phyloP scores from a whole-genome alignment of 2,113 vertebrate genomes.

The Oceanodroma tethys region DNA sequence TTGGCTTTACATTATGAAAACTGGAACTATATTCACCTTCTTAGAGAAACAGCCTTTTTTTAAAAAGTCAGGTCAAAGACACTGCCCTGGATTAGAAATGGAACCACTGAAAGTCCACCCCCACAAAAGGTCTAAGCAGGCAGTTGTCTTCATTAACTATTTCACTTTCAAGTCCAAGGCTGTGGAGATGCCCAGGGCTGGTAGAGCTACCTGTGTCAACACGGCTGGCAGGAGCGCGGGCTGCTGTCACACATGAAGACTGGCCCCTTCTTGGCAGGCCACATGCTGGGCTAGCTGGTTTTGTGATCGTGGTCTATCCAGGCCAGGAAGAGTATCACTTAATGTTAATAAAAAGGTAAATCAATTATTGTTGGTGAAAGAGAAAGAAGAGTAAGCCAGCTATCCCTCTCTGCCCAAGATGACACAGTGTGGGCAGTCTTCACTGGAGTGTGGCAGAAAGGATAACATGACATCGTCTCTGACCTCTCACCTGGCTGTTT shows the following conservation, averaged over 20 bases:
- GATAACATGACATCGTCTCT: rapidly evolving
- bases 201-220: not conserved
- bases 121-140: not conserved
- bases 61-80: not conserved
- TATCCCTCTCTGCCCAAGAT: not conserved
- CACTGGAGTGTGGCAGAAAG: not conserved
- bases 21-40: not conserved
- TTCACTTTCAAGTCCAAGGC: not conserved
- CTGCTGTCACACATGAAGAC: not conserved
- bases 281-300: not conserved
- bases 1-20: not conserved
- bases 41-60: not conserved
- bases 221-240: not conserved
- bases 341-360: not conserved
- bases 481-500: not conserved
- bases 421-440: not conserved
- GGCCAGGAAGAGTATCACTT: not conserved
- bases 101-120: not conserved
- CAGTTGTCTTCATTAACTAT: not conserved
- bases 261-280: not conserved
- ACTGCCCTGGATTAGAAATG: not conserved
- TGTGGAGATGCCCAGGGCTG: not conserved
- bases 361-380: not conserved
- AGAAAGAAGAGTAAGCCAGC: not conserved
- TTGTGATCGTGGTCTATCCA: not conserved